These are phyloP conservation scores for Aphidius ervi DNA, from an alignment of 1,140 invertebrate species.

Conservation along the genomic window DNA sequence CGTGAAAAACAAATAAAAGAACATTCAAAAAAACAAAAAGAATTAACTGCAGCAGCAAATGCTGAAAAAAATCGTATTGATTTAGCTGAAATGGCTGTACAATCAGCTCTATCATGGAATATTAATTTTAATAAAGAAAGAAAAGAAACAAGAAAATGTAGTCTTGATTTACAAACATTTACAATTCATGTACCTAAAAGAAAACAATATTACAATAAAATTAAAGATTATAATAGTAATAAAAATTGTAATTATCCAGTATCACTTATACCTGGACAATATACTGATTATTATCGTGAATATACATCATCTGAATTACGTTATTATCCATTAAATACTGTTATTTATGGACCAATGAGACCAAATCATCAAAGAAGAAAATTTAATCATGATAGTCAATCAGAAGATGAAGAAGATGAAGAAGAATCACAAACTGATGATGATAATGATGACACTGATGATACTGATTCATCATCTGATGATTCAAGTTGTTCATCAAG, in stretches of 20 bases:
- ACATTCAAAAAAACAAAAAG: constrained; percentile 67
- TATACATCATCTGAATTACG: constrained; percentile 61
- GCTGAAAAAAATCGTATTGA: constrained; percentile 62
- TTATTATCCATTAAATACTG: constrained; percentile 90
- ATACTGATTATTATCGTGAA: constrained; percentile 75
- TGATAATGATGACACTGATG: too few relatives aligned
- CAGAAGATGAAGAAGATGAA: constrained; percentile 16
- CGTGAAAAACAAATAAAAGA: constrained; percentile 74
- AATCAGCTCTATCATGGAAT: constrained; percentile 87
- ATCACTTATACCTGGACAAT: constrained; percentile 89
- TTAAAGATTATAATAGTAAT: constrained; percentile 23
- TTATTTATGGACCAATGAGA: constrained; percentile 70
- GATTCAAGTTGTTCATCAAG: constrained; percentile 55
- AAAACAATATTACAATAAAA: constrained; percentile 51
- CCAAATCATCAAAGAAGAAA: constrained; percentile 49
- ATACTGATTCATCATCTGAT: constrained; percentile 55
- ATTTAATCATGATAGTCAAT: constrained; percentile 49
- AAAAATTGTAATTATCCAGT: constrained; percentile 70
- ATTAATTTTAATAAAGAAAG: constrained; percentile 73
- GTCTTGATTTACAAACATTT: constrained; percentile 73
- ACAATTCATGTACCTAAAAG: constrained; percentile 67
- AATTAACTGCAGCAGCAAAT: constrained; percentile 52
- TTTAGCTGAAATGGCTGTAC: constrained; percentile 79
- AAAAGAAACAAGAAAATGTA: constrained; percentile 63
- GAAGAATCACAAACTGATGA: too few relatives aligned